Percentiles rank a stretch among this genome's conserved stretches.
phyloP scores from a whole-genome alignment of 2,797 vertebrate species.

The Chanos chanos region DNA sequence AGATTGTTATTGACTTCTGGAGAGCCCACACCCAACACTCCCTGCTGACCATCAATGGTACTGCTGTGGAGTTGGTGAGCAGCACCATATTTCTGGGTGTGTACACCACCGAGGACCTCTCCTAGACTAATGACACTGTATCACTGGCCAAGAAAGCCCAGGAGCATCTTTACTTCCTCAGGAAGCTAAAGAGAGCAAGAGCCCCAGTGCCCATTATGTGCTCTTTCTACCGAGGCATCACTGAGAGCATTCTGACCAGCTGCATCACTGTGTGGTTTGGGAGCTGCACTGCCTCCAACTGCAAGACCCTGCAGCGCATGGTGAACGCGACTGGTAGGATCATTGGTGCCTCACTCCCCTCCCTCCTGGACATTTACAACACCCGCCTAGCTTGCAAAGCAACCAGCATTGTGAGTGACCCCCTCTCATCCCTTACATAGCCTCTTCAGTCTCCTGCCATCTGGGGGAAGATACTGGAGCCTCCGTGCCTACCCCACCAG shows the following conservation, averaged over 20 bases:
- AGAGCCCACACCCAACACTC: background rate
- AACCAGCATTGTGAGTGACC: no score
- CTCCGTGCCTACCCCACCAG: no score
- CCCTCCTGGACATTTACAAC: background rate
- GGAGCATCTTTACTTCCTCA: no score
- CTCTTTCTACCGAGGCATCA: constrained; percentile 7
- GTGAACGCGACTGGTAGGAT: background rate
- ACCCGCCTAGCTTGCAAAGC: no score
- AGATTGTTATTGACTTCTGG: constrained; percentile 3
- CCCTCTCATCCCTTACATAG: no score
- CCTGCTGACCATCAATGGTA: background rate
- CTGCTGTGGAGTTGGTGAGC: background rate
- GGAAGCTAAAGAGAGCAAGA: no score
- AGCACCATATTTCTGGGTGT: constrained; percentile 12
- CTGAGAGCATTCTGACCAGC: background rate
- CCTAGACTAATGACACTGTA: no score
- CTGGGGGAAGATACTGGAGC: no score
- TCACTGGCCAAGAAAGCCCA: no score
- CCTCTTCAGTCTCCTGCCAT: no score
- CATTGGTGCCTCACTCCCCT: background rate
- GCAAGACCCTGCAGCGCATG: constrained; percentile 1
- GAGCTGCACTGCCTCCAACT: background rate
- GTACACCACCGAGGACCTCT: no score
- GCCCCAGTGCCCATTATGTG: no score
- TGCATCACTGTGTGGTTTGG: background rate